Evolutionary conservation across 2,888 invertebrate species (phyloP), one percentile per base, ranked within the genome.

Genomic region (Brachyptera putata): DNA sequence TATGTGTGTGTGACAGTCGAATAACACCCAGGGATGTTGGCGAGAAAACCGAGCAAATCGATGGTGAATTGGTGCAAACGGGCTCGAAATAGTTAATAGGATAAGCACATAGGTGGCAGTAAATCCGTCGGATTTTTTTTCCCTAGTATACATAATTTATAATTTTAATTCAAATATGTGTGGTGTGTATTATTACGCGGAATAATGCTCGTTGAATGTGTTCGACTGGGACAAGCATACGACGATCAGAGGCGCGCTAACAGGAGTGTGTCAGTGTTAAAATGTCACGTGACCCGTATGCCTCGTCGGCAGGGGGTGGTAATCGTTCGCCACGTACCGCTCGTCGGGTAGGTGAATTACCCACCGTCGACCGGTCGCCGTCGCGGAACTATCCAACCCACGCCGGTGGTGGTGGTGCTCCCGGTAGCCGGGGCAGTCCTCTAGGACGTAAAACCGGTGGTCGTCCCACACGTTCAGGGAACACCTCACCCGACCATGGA

Each of bases 331-430:
- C 78, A 76, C 72, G 78, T 78, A 73, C 80, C 79, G 71, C 80
- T 77, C 73, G 79, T 79, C 69, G 74, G 73, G 60, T 50, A 57
- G 79, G 77, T 61, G 84, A 84, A 74, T 79, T 91, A 79, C 91
- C 91, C 74, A 91, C 90, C 75, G 91, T 91, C 76, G 91, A 92
- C 84, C 86, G 91, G 75, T 89, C 90, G 77, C 91, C 91, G 75
- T 89, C 90, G 72, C 83, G 91, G 74, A 84, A 83, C 75, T 89
- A 90, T 79, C 81, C 82, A 63, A 78, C 78, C 69, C 78, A 79
- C 74, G 78, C 79, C 75, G 49, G 59, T 34, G n/a, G n/a, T n/a
- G n/a, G n/a, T n/a, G 56, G 62, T 21, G 58, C 63, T 53, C 64
- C 61, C 62, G 64, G 62, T 56, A 63, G 73, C 63, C 69, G 71